Conservation (phyloP, 1,140 invertebrate genomes). For the Apis laboriosa region DNA sequence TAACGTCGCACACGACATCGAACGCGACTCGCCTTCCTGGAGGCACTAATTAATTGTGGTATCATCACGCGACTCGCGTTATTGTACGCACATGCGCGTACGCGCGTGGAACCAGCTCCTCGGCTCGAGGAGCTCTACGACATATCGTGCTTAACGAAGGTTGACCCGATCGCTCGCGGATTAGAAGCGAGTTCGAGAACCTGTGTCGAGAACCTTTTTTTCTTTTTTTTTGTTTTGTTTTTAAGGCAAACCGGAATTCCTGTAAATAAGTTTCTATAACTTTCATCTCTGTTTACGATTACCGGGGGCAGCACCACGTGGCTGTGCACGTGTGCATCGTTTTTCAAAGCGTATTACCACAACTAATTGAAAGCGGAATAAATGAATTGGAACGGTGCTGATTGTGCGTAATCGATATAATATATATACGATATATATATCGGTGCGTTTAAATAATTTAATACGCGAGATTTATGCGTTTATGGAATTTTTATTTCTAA, state of each 20-base stretch:
- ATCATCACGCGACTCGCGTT: constrained; percentile 47
- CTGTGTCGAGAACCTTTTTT: background rate
- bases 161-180: constrained; percentile 24
- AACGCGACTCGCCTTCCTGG: constrained; percentile 21
- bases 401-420: background rate
- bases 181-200: constrained; percentile 6
- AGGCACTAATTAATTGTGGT: constrained; percentile 43
- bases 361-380: background rate
- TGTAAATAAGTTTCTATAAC: background rate
- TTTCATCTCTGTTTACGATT: background rate
- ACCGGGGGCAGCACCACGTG: background rate
- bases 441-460: background rate
- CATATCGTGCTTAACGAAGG: constrained; percentile 24
- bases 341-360: background rate
- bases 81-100: constrained; percentile 1
- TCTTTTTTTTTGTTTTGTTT: background rate
- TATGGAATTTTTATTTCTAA: background rate
- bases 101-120: background rate
- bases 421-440: background rate
- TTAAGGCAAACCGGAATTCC: background rate
- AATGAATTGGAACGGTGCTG: background rate
- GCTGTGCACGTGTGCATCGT: background rate
- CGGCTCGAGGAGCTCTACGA: background rate
- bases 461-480: too few species aligned
- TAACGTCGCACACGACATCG: background rate